phyloP scores from a whole-genome alignment of 2,888 invertebrate genomes.

The Erebia palarica region DNA sequence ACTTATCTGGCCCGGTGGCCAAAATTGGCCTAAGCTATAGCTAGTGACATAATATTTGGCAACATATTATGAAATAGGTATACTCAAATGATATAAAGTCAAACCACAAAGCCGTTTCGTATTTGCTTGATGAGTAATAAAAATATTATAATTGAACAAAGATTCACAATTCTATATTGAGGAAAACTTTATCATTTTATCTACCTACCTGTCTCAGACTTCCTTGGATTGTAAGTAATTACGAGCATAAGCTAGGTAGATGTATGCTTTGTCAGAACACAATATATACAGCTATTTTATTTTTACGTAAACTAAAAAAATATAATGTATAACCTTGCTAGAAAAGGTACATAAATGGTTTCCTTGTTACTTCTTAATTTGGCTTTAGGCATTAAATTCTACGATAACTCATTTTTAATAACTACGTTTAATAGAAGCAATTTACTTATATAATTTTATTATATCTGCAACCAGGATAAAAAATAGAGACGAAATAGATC shows the following conservation, averaged over 20 bases:
- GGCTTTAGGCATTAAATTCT: neutral
- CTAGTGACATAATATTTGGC: too few species aligned
- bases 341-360: neutral
- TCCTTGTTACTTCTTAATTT: neutral
- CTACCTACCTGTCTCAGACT: conserved; percentile 3
- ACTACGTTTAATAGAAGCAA: neutral
- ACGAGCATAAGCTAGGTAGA: neutral
- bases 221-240: neutral
- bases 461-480: too few species aligned
- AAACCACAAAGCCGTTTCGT: neutral
- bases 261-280: neutral
- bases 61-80: neutral
- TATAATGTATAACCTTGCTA: neutral
- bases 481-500: too few species aligned
- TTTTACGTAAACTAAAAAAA: neutral
- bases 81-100: neutral
- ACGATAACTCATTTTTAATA: neutral
- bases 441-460: too few species aligned
- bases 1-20: too few species aligned
- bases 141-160: conserved; percentile 4
- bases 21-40: too few species aligned
- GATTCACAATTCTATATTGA: conserved; percentile 16
- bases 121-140: neutral
- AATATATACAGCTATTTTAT: neutral
- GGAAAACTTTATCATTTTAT: conserved; percentile 6